Evolutionary conservation across 2,113 vertebrate genomes (phyloP), one percentile per base, ranked within the genome.

Genomic region (Noturus placidus): DNA sequence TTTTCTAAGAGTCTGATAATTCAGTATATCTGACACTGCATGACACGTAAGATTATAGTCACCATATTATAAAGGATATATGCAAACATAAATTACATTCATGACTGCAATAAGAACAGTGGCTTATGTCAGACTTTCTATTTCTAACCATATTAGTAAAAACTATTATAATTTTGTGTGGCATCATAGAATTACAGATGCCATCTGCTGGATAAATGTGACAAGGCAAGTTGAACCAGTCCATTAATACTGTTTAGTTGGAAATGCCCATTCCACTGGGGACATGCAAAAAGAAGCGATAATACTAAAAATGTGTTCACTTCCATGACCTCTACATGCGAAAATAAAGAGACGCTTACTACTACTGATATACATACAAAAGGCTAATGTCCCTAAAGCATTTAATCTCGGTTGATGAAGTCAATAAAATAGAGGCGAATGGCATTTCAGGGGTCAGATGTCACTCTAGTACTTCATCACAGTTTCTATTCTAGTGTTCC

Each of bases 121-220:
- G 5, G 46, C 27, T 78, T 78, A 78, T 27, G 3, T 8, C 11
- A 52, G 15, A 27, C 25, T 78, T 78, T 8, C n/a, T 78, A n/a
- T 54, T 77, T n/a, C 13, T n/a, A n/a, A 50, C 72, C 38, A 46
- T 19, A 33, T 33, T 35, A 25, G 38, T 74, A 76, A 46, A 69
- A 70, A 38, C 20, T 27, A 46, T 42, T 72, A 72, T 30, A 0
- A 30, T 15, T 27, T 77, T 78, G 14, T 54, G 27, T 19, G 22
- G 30, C 5, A 33, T 57, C 19, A 11, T 14, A 33, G 35, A 76
- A 74, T 54, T 30, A 54, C 57, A 89, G 74, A 83, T 65, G 88
- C 85, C 88, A 80, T 84, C 88, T 89, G 56, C 63, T 84, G 88
- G 88, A 84, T 38, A 57, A 81, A 54, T 30, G 5, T 74, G 85